Conservation (phyloP, 2,888 invertebrate species). For the Drymonia ruficornis region DNA sequence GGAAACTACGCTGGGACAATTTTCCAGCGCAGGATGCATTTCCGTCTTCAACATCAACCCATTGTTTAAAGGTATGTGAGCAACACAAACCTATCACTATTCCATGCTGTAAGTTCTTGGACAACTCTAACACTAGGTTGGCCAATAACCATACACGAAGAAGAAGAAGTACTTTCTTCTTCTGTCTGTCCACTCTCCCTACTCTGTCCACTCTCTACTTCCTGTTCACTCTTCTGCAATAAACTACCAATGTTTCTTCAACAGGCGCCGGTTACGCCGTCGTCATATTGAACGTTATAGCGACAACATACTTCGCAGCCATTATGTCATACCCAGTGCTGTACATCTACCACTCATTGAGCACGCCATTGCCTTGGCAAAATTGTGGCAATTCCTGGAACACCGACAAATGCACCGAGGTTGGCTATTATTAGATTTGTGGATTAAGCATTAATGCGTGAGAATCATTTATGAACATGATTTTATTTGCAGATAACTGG, state of each 20-base stretch:
- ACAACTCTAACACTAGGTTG: no score
- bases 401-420: constrained; percentile 88
- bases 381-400: constrained; percentile 93
- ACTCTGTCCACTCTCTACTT: no score
- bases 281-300: constrained; percentile 91
- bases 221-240: neutral
- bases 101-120: no score
- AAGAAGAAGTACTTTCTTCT: no score
- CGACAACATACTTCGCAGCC: constrained; percentile 93
- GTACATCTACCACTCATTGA: constrained; percentile 90
- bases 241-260: constrained; percentile 10
- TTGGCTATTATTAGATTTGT: constrained; percentile 50
- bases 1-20: constrained; percentile 94
- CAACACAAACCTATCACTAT: neutral
- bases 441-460: constrained; percentile 14
- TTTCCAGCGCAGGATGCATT: constrained; percentile 92
- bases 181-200: no score
- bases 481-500: constrained; percentile 68
- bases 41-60: constrained; percentile 92
- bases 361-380: constrained; percentile 89
- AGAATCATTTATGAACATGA: constrained; percentile 5
- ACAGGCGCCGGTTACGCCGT: constrained; percentile 94
- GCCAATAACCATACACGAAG: no score
- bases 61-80: constrained; percentile 90
- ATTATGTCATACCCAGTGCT: constrained; percentile 94